Evolutionary conservation across 2,113 vertebrate species (phyloP).

Genomic region (Condylura cristata): DNA sequence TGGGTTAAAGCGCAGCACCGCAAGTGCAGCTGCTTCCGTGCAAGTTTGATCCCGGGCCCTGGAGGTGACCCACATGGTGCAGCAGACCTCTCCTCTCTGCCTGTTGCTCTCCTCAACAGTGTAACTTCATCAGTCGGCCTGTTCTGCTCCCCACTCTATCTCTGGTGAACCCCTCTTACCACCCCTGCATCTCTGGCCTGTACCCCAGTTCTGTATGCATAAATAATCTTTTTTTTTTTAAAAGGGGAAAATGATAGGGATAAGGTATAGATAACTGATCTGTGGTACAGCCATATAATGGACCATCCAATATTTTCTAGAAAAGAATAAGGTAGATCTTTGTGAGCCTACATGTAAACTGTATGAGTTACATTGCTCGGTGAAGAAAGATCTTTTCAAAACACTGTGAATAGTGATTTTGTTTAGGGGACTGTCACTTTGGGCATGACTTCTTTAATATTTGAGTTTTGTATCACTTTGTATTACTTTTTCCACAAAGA

Average conservation of each 20-base stretch:
- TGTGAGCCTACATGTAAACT: not conserved
- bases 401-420: not conserved
- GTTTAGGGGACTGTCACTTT: not conserved
- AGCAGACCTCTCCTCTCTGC: no score
- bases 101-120: no score
- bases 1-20: no score
- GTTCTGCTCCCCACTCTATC: no score
- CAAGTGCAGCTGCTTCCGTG: no score
- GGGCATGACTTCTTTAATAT: not conserved
- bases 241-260: not conserved
- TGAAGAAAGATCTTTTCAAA: not conserved
- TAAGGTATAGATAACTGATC: not conserved
- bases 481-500: not conserved
- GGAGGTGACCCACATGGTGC: no score
- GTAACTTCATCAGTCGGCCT: no score
- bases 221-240: no score
- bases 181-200: no score
- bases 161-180: no score
- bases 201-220: no score
- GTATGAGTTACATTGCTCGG: not conserved
- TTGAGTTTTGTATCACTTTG: not conserved
- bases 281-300: not conserved
- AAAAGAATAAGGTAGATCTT: not conserved
- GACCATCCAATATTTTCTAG: not conserved
- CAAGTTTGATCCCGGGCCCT: no score